A percentile compares a stretch with the other conserved stretches of the same genome.
Evolutionary conservation across 2,113 vertebrate genomes (phyloP).

Genomic region (Noturus placidus): DNA sequence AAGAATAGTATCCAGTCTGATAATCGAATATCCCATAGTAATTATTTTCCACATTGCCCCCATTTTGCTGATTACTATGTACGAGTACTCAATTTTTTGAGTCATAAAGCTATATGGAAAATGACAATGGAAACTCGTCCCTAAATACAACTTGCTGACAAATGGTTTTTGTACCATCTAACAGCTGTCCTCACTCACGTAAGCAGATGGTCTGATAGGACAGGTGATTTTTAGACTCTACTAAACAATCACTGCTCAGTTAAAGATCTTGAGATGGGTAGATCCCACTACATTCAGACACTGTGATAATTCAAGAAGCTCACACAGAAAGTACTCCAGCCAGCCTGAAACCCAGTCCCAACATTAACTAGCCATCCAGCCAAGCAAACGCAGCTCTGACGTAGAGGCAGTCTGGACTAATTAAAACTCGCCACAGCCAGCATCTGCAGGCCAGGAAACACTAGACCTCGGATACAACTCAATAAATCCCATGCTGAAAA

Average conservation of each 20-base stretch:
- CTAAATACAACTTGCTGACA: constrained; percentile 72
- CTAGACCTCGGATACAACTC: constrained; percentile 54
- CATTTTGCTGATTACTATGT: neutral
- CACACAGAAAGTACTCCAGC: neutral
- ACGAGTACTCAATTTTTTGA: neutral
- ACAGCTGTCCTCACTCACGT: constrained; percentile 41
- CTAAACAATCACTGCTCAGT: neutral
- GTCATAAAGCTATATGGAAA: constrained; percentile 10
- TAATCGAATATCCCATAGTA: constrained; percentile 24
- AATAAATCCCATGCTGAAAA: constrained; percentile 58
- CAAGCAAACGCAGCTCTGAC: constrained; percentile 56
- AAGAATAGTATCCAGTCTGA: neutral
- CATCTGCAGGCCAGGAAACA: constrained; percentile 53
- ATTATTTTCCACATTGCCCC: neutral
- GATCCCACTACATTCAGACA: constrained; percentile 39
- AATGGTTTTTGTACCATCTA: constrained; percentile 68
- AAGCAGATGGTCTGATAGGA: constrained; percentile 65
- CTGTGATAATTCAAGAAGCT: constrained; percentile 48
- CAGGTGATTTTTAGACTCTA: constrained; percentile 45
- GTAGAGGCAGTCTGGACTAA: constrained; percentile 57
- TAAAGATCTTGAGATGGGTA: constrained; percentile 11
- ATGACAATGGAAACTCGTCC: constrained; percentile 46
- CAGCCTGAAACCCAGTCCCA: constrained; percentile 14
- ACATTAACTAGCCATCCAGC: constrained; percentile 28
- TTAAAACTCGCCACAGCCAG: constrained; percentile 57